Evolutionary conservation across 2,113 vertebrate species (phyloP).

Genomic region (Pygoscelis adeliae): DNA sequence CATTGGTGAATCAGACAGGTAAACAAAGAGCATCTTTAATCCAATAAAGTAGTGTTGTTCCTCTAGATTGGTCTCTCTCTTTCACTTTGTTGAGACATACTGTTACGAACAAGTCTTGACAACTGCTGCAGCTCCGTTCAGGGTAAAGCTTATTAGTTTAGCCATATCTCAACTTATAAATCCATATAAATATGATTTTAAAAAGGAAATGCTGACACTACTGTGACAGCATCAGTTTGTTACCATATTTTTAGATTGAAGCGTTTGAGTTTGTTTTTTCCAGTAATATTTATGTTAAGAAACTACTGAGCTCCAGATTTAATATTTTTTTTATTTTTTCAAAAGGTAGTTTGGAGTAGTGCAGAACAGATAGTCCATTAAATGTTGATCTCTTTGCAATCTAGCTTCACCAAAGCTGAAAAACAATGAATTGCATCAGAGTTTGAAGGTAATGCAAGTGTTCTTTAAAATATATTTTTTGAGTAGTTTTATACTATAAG

Average conservation of each 20-base stretch:
- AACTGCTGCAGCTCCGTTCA: neutral
- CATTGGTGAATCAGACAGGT: neutral
- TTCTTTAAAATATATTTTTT: neutral
- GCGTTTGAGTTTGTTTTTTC: neutral
- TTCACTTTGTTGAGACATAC: neutral
- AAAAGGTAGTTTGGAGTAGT: neutral
- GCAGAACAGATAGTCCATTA: neutral
- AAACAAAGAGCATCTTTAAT: neutral
- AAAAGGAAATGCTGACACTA: slow-evolving; percentile 19
- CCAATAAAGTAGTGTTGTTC: neutral
- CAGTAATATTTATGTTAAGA: neutral
- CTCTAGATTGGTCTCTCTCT: neutral
- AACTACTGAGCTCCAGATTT: neutral
- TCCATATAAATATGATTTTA: neutral
- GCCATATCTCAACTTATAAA: slow-evolving; percentile 27
- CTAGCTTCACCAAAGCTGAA: neutral
- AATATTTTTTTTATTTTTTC: neutral
- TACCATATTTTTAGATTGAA: slow-evolving; percentile 40
- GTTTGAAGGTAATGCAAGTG: neutral
- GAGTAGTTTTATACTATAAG: neutral
- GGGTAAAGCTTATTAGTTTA: slow-evolving; percentile 46
- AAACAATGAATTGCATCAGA: neutral
- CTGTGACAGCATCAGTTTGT: neutral
- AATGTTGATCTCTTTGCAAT: neutral
- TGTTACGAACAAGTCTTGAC: neutral